Evolutionary conservation across 1,140 invertebrate species (phyloP).

Genomic region (Nebria ingens): DNA sequence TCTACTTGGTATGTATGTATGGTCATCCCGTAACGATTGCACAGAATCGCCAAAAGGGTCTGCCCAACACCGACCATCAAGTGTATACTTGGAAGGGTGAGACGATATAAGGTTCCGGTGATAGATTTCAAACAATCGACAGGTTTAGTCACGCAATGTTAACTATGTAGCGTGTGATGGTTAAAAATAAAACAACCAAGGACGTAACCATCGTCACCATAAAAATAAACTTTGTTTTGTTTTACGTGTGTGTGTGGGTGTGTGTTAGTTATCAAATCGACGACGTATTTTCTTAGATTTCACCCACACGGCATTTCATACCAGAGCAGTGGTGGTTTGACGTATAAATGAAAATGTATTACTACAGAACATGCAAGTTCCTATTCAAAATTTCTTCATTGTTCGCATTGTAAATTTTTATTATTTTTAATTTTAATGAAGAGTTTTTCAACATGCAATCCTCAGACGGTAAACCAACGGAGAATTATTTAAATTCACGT

Average conservation of each 20-base stretch:
- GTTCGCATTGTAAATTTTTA: not conserved
- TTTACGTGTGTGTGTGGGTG: too few species aligned
- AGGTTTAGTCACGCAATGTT: constrained; percentile 6
- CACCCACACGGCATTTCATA: too few species aligned
- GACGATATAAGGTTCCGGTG: not conserved
- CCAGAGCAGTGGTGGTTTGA: too few species aligned
- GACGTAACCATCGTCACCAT: too few species aligned
- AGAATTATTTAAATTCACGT: not conserved
- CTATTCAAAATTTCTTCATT: not conserved
- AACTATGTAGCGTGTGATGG: too few species aligned
- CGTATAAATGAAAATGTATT: too few species aligned
- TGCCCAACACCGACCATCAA: too few species aligned
- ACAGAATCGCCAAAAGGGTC: not conserved
- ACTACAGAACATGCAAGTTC: not conserved
- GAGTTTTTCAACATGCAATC: not conserved
- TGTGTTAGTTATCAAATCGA: too few species aligned
- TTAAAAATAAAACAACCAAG: not conserved
- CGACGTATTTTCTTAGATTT: too few species aligned
- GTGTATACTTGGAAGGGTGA: too few species aligned
- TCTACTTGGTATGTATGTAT: not conserved
- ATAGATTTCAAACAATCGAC: constrained; percentile 4
- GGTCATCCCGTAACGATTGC: not conserved
- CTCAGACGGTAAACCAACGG: too few species aligned
- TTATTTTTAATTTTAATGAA: not conserved
- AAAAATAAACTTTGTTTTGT: not conserved